Base-by-base conservation (phyloP, 2,113 vertebrate species). In the Peromyscus californicus region DNA sequence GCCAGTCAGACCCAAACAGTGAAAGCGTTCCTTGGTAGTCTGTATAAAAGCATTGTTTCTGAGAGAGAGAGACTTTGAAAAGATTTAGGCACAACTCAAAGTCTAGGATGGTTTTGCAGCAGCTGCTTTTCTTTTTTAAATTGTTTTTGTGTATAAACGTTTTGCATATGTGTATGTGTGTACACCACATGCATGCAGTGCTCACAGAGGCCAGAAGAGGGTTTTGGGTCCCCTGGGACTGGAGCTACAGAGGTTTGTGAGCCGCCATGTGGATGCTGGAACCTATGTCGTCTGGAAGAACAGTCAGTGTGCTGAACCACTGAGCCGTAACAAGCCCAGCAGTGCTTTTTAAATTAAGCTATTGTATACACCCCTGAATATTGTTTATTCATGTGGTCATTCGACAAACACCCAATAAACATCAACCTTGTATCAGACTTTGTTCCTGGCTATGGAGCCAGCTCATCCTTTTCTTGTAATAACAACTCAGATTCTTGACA, bases 261-360 rank as follows among this genome's bases (percentile, higher is more conserved):
- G 57, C 19, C 61, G 36, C 36, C 24, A 8, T 39, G 11, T 61
- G 33, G 80, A 29, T 61, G 21, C 80, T 61, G 22, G 57, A 61
- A 61, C 57, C n/a, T n/a, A 22, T 7, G 13, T 84, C 13, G 15
- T 63, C 57, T 61, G 22, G 7, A 61, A 83, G 80, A 63, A 45
- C 26, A 63, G n/a, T 84, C 22, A 61, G 57, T 83, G 36, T 10
- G 29, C n/a, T 69, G 8, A 67, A 67, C 42, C 42, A 48, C 6
- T 48, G 39, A 31, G 59, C 63, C 42, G 22, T 86, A 36, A 67
- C 17, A 45, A 86, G 26, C 61, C 16, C 16, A 45, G 4, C 15
- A 65, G 24, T 59, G 12, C 54, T 85, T 85, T 92, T 91, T 93
- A 54, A 95, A 90, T 94, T 93, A 45, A 97, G 36, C 75, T 90